Evolutionary conservation across 37 sponge, comb jelly and placozoan species (phyloP).

Genomic region (Beroe ovata): DNA sequence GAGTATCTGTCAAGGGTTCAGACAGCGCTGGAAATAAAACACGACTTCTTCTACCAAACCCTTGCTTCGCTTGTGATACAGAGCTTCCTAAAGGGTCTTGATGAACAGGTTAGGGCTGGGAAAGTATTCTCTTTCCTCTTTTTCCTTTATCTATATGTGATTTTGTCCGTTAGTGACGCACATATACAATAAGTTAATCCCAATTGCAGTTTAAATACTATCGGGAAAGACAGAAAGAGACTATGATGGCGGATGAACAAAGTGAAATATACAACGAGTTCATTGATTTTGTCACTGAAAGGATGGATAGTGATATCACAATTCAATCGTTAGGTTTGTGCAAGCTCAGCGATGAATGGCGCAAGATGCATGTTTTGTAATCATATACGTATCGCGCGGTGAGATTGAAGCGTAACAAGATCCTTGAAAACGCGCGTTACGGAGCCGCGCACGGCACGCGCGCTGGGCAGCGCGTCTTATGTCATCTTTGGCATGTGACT

Average conservation of each 20-base stretch:
- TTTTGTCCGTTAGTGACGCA: too few species aligned
- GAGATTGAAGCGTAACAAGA: background rate
- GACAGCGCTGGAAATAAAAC: conserved; percentile 29
- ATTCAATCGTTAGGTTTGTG: conserved; percentile 44
- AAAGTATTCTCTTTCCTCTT: too few species aligned
- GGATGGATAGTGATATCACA: conserved; percentile 6
- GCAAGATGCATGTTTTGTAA: background rate
- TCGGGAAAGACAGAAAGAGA: background rate
- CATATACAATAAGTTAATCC: background rate
- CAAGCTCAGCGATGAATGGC: too few species aligned
- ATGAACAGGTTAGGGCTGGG: conserved; percentile 53
- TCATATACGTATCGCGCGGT: background rate
- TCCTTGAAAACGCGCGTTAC: background rate
- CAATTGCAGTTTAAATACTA: conserved; percentile 11
- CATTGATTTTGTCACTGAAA: conserved; percentile 23
- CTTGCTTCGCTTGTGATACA: conserved; percentile 5
- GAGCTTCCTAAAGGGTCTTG: conserved; percentile 27
- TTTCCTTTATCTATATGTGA: too few species aligned
- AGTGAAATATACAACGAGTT: conserved; percentile 24
- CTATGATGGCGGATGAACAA: conserved; percentile 37
- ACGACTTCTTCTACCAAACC: conserved; percentile 27
- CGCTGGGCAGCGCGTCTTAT: too few species aligned
- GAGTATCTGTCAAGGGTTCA: conserved; percentile 34
- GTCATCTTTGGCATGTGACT: too few species aligned
- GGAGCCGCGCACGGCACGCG: too few species aligned